phyloP scores from a whole-genome alignment of 2,113 vertebrate genomes.

The Salvelinus namaycush region DNA sequence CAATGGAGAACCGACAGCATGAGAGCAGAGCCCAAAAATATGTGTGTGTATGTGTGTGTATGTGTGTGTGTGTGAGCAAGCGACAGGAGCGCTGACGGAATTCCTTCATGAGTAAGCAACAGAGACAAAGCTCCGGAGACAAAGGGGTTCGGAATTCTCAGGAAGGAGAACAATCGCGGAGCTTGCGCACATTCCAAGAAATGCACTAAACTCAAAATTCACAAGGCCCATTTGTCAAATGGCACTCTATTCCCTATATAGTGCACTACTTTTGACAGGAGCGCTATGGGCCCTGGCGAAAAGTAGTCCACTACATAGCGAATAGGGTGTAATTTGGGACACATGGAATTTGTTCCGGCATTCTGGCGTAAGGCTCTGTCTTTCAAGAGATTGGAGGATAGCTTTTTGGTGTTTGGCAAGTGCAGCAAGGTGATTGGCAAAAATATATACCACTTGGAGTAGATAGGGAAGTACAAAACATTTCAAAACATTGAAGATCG shows the following conservation, averaged over 20 bases:
- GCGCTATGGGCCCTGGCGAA: no score
- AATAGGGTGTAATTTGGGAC: no score
- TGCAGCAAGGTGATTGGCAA: no score
- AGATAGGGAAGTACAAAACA: neutral
- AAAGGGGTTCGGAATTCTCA: slow-evolving; percentile 73
- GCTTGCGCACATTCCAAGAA: slow-evolving; percentile 76
- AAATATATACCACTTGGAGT: no score
- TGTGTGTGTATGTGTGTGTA: neutral
- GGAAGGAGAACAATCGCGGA: slow-evolving; percentile 77
- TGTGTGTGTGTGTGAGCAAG: neutral
- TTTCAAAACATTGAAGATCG: neutral
- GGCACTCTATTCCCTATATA: slow-evolving; percentile 16
- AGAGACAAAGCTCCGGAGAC: slow-evolving; percentile 61
- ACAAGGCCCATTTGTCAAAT: slow-evolving; percentile 59
- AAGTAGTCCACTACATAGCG: neutral
- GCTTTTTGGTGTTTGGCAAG: no score
- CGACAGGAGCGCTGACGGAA: slow-evolving; percentile 65
- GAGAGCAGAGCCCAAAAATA: slow-evolving; percentile 71
- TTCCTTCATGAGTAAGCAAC: slow-evolving; percentile 72
- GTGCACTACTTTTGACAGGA: no score
- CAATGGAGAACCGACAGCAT: slow-evolving; percentile 46
- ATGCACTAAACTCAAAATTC: slow-evolving; percentile 63
- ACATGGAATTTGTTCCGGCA: slow-evolving; percentile 23
- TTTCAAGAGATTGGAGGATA: slow-evolving; percentile 25
- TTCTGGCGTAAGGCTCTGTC: neutral